These are phyloP conservation scores for Palythoa caribaeorum DNA, from an alignment of 92 coral and sea anemone species.

Conservation along the genomic window DNA sequence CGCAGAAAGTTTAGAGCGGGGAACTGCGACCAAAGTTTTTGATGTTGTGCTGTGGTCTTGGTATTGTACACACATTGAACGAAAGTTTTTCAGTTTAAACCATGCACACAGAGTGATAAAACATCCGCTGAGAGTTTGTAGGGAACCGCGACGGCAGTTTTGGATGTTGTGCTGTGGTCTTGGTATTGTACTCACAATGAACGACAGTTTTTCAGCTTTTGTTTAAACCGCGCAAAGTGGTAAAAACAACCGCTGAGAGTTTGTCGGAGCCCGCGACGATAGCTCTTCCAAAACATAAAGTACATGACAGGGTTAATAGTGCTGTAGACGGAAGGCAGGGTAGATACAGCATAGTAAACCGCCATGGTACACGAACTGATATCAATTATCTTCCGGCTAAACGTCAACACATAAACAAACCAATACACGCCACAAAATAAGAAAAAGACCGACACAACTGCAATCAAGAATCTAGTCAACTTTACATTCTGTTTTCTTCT, in stretches of 20 bases:
- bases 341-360: not conserved
- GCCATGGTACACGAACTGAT: constrained; percentile 9
- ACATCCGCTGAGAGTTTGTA: too few species aligned
- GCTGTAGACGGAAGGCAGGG: constrained; percentile 35
- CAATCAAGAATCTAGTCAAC: constrained; percentile 6
- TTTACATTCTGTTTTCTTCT: constrained; percentile 34
- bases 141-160: too few species aligned
- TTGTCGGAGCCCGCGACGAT: constrained; percentile 12
- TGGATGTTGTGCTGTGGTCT: too few species aligned
- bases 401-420: not conserved
- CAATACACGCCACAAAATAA: constrained; percentile 38
- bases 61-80: not conserved
- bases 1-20: too few species aligned
- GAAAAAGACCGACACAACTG: constrained; percentile 11
- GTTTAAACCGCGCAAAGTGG: too few species aligned
- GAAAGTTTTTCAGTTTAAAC: not conserved
- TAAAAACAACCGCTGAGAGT: constrained; percentile 15
- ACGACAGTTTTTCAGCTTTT: not conserved
- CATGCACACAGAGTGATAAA: too few species aligned
- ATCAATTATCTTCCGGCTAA: not conserved
- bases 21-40: too few species aligned
- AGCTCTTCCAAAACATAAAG: constrained; percentile 21
- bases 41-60: too few species aligned
- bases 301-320: constrained; percentile 26
- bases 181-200: not conserved